Conservation (phyloP, 23 tunicate genomes). For the Ascidia mentula region DNA sequence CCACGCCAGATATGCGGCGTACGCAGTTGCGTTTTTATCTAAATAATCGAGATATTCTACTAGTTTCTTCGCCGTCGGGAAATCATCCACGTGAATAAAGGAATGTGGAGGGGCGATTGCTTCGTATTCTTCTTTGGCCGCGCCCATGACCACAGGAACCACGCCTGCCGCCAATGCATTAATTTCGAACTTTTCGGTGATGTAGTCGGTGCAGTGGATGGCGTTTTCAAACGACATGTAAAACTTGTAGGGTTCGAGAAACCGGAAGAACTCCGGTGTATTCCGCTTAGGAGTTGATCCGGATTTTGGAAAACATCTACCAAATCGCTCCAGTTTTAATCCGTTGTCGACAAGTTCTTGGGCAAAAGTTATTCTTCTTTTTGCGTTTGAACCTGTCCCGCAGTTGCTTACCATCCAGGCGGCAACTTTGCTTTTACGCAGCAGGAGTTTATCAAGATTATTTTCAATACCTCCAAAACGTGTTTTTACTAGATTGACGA, state of each 20-base stretch:
- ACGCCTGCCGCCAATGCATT: slow-evolving; percentile 7
- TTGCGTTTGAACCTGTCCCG: background rate
- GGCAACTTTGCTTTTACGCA: background rate
- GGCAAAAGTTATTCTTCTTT: background rate
- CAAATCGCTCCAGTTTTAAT: slow-evolving; percentile 1
- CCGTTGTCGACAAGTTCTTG: slow-evolving; percentile 1
- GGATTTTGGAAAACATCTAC: background rate
- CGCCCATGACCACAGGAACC: slow-evolving; percentile 23
- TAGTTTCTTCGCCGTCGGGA: background rate
- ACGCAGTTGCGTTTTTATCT: slow-evolving; percentile 14
- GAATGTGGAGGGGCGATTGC: slow-evolving; percentile 30
- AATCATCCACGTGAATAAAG: slow-evolving; percentile 16
- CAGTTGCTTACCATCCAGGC: slow-evolving; percentile 7
- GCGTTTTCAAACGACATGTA: slow-evolving; percentile 26
- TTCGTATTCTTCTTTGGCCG: slow-evolving; percentile 4
- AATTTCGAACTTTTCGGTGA: slow-evolving; percentile 18
- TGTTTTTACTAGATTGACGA: background rate
- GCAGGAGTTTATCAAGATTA: background rate
- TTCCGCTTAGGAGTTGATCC: background rate
- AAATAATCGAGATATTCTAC: slow-evolving; percentile 3
- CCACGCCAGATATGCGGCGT: slow-evolving; percentile 31
- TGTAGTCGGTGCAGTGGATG: slow-evolving; percentile 21
- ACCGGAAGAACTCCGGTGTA: background rate
- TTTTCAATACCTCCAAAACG: slow-evolving; percentile 1
- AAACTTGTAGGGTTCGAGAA: slow-evolving; percentile 18